Evolutionary conservation across 2,888 invertebrate species (phyloP), one percentile per base, ranked within the genome.

Genomic region (Corythucha ciliata): DNA sequence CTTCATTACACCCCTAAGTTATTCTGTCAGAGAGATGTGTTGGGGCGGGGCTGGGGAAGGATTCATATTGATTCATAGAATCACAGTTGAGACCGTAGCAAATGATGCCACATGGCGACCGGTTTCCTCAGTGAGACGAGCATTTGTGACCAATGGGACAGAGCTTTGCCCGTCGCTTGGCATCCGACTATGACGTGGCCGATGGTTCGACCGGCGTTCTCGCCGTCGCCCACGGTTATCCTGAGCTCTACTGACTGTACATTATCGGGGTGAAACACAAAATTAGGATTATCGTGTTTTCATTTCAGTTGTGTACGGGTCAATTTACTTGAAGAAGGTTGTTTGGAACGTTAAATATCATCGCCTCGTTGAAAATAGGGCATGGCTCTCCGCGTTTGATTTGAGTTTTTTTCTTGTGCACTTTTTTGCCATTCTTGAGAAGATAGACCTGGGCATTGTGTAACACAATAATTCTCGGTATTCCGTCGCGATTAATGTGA

Each of bases 101-200:
- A 70, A 27, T 80, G 77, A 68, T 87, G 87, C 86, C 87, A 87
- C 85, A 86, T 86, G 26, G 84, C 82, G 7, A 85, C 79, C 1
- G 86, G 86, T 65, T 83, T 85, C 57, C 86, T 74, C 39, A 84
- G 72, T 16, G 83, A 81, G 27, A 81, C 75, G 65, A 87, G 72
- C 86, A 87, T 87, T 70, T 86, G 85, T 64, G 82, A 81, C 86
- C 86, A 87, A 64, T 87, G 87, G 21, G 79, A 77, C 46, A 83
- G 65, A 2, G 84, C 77, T 63, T 81, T 76, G 50, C 86, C 86
- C 32, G 77, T 75, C 12, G 82, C 78, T 62, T 78, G 77, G 32
- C 81, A 76, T 21, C 86, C 85, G 14, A 86, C 78, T 56, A 86
- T 81, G 48, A 87, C 80, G 67, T 87, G 86, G 16, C 87, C 87